Conservation (phyloP, 2,113 vertebrate species). For the Mungos mungo region DNA sequence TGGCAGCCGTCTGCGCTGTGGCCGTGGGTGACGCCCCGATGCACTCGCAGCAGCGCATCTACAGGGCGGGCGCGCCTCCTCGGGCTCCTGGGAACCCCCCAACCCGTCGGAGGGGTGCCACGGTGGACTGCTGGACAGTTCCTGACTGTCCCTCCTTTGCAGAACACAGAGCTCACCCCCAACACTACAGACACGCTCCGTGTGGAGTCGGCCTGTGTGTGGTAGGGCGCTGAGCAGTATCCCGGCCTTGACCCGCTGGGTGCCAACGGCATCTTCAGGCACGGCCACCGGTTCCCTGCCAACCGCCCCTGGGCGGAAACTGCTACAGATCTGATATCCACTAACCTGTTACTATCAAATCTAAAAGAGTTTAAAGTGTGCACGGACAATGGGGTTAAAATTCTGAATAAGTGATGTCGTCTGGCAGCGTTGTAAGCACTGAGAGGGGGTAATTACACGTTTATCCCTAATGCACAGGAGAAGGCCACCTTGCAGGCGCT, state of each 20-base stretch:
- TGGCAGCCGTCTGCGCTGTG: neutral
- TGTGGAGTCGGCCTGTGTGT: neutral
- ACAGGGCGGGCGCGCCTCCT: neutral
- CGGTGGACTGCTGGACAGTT: no score
- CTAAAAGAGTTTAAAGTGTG: neutral
- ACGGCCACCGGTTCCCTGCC: neutral
- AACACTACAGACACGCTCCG: neutral
- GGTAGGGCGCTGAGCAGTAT: rapidly evolving
- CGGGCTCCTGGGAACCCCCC: rapidly evolving
- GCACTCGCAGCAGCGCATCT: neutral
- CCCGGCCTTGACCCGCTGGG: neutral
- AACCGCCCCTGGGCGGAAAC: neutral
- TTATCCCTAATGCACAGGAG: no score
- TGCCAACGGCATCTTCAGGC: neutral
- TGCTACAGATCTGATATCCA: neutral
- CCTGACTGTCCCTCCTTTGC: neutral
- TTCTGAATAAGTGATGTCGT: neutral
- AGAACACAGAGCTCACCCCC: neutral
- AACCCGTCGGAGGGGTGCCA: neutral
- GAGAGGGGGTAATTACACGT: neutral
- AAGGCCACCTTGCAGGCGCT: no score
- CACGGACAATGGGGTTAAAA: rapidly evolving
- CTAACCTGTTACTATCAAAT: neutral
- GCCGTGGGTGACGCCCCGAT: no score
- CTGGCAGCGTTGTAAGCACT: rapidly evolving